Base-by-base conservation (phyloP, 2,797 vertebrate genomes). In the Myotis daubentonii region DNA sequence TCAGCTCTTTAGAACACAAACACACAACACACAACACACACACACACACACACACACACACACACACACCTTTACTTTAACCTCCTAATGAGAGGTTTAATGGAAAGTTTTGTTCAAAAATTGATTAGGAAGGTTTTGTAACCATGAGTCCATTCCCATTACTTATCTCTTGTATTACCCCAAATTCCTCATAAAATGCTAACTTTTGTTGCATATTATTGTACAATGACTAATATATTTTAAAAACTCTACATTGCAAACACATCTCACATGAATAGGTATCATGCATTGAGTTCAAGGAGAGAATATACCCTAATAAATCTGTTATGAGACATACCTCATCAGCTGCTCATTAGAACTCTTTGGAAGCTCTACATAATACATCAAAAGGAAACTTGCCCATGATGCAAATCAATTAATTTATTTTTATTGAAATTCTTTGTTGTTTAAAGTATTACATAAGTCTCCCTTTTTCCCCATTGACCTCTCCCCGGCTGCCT, bases 41-140 rank as follows among this genome's bases (percentile, higher is more conserved):
- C 30, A 62, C 72, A 23, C 25, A 89, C 62, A 87, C 70, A 83
- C 9, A 70, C n/a, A 41, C 9, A 87, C 70, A 83, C 9, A 65
- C 30, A 44, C 11, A 38, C 7, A 79, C 13, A 60, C 28, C 9
- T 30, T 72, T 62, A 17, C 2, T 62, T 92, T 88, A 87, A 19
- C 11, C 65, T 93, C 87, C 22, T 85, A 79, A 85, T 25, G 94
- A 97, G 16, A 16, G 5, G 15, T 53, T 95, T 89, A 90, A 84
- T 65, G 72, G 33, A 47, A 91, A 91, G 4, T 6, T 91, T 60
- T 72, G 38, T 9, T 2, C 16, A 33, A 28, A n/a, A 60, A 53
- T 51, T 0, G 5, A 88, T 91, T 8, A 3, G 47, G 68, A 55
- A 70, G 2, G 66, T 11, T 93, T 95, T 89, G 7, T 76, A 92